These are phyloP conservation scores for Campoplex capitator DNA, from an alignment of 2,888 invertebrate species.

Conservation along the genomic window DNA sequence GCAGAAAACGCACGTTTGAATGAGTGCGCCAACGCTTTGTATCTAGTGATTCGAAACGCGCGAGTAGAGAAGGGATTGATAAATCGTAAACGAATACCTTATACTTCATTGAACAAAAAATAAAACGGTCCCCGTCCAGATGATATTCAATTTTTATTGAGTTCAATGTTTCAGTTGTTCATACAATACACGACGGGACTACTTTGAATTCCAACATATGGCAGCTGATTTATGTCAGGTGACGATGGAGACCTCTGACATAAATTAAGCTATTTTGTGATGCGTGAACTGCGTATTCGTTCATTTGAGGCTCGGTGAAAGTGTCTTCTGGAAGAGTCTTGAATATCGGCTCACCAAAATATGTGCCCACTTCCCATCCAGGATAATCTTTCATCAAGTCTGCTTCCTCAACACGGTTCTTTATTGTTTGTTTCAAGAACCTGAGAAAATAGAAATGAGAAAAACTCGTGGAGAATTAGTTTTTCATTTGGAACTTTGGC, in stretches of 20 bases:
- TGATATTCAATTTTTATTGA: neutral
- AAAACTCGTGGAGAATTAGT: too few relatives aligned
- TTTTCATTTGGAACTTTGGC: too few relatives aligned
- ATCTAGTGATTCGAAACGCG: too few relatives aligned
- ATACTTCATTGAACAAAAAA: neutral
- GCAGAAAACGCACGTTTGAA: too few relatives aligned
- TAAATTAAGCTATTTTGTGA: neutral
- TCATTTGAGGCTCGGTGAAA: constrained; percentile 87
- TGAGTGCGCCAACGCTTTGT: too few relatives aligned
- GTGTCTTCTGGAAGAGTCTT: constrained; percentile 84
- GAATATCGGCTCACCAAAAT: constrained; percentile 93
- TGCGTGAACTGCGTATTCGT: constrained; percentile 90
- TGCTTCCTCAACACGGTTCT: constrained; percentile 93
- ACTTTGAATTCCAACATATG: constrained; percentile 4
- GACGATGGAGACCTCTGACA: neutral
- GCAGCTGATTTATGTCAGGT: constrained; percentile 36
- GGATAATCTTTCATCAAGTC: constrained; percentile 95
- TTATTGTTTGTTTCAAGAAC: constrained; percentile 90
- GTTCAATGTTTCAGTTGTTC: constrained; percentile 5
- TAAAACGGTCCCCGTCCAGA: neutral
- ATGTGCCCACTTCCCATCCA: constrained; percentile 96
- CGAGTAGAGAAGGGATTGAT: neutral
- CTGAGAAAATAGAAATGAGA: constrained; percentile 78
- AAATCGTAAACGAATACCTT: neutral
- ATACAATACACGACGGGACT: constrained; percentile 49